These are phyloP conservation scores for Pollachius pollachius DNA, from an alignment of 2,113 vertebrate species.

Conservation along the genomic window DNA sequence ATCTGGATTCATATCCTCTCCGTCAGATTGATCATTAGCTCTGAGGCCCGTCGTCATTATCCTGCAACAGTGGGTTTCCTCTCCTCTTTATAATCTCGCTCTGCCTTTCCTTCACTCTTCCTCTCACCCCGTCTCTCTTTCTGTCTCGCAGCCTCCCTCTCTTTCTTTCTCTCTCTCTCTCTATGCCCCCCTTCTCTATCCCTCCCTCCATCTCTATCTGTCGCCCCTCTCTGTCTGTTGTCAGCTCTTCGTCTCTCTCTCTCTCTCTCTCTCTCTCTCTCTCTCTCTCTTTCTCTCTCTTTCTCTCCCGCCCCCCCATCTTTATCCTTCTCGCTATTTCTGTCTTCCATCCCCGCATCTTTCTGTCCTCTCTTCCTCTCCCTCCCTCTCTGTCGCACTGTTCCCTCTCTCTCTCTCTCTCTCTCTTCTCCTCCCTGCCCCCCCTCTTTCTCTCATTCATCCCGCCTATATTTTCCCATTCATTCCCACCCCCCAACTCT, in stretches of 20 bases:
- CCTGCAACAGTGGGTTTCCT: constrained; percentile 60
- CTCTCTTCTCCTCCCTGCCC: constrained; percentile 28
- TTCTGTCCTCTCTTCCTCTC: constrained; percentile 10
- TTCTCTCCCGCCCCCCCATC: constrained; percentile 5
- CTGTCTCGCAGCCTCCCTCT: too few species aligned
- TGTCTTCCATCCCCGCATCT: constrained; percentile 21
- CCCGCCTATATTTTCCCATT: constrained; percentile 53
- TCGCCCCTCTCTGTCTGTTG: too few species aligned
- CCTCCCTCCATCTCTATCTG: too few species aligned
- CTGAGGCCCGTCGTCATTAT: constrained; percentile 80
- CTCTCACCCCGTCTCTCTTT: too few species aligned
- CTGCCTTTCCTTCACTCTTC: too few species aligned
- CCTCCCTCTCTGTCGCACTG: background rate
- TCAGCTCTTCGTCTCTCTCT: too few species aligned
- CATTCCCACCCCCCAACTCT: background rate
- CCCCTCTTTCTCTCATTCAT: constrained; percentile 31
- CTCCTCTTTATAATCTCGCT: constrained; percentile 11
- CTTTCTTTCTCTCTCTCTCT: too few species aligned
- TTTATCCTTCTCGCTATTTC: constrained; percentile 33
- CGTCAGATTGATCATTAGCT: constrained; percentile 87
- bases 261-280: too few species aligned
- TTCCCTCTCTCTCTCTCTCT: constrained; percentile 26
- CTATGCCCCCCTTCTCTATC: too few species aligned
- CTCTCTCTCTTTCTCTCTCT: too few species aligned
- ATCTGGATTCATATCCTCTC: constrained; percentile 95